Evolutionary conservation across 2,797 vertebrate genomes (phyloP).

Genomic region (Takifugu ocellatus): DNA sequence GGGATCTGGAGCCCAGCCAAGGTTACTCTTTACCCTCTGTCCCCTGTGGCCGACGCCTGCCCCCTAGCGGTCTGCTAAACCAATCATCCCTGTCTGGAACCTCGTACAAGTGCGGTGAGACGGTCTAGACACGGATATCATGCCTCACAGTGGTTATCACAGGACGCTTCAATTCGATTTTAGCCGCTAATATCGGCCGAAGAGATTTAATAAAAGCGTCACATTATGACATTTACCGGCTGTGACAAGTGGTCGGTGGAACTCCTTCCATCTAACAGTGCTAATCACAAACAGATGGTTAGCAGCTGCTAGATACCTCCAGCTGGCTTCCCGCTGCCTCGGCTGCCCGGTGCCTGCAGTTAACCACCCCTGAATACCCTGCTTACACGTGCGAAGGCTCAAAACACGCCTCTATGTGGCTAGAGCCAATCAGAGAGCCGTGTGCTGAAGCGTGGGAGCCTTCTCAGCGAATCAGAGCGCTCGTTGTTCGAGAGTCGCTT

Average conservation of each 20-base stretch:
- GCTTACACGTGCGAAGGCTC: constrained; percentile 24
- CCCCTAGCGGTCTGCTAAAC: constrained; percentile 52
- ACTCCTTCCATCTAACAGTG: constrained; percentile 34
- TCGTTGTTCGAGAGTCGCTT: constrained; percentile 34
- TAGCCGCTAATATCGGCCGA: constrained; percentile 6
- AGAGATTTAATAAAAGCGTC: constrained; percentile 16
- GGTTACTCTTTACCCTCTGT: constrained; percentile 9
- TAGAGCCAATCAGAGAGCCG: constrained; percentile 28
- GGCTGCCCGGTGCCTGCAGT: neutral
- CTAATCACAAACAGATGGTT: constrained; percentile 50
- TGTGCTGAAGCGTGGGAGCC: neutral
- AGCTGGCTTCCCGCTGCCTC: constrained; percentile 34
- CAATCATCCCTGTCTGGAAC: constrained; percentile 4
- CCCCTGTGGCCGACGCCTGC: constrained; percentile 51
- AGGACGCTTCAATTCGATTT: constrained; percentile 3
- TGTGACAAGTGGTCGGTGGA: constrained; percentile 41
- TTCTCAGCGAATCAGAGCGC: constrained; percentile 49
- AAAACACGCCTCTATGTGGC: constrained; percentile 16
- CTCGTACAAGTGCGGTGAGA: constrained; percentile 9
- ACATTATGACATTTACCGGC: constrained; percentile 31
- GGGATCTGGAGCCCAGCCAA: neutral
- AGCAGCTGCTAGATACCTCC: constrained; percentile 34
- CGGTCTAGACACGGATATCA: neutral
- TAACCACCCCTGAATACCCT: constrained; percentile 12
- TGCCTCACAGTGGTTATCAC: constrained; percentile 1